A percentile compares a stretch with the other conserved stretches of the same genome.
phyloP scores from a whole-genome alignment of 92 coral and sea anemone genomes.

The Epizoanthus rinbou region DNA sequence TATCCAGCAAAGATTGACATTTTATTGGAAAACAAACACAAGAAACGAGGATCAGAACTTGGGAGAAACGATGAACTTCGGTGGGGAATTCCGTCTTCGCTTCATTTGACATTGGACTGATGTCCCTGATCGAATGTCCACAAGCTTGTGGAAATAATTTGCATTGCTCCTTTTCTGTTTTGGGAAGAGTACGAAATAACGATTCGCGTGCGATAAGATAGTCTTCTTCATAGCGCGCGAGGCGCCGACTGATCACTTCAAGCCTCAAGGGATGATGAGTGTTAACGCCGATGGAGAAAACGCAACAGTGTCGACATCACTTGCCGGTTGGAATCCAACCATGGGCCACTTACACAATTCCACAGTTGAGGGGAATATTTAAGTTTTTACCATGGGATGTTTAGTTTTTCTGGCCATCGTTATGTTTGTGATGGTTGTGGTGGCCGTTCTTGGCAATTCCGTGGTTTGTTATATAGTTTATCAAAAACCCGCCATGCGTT shows the following conservation, averaged over 20 bases:
- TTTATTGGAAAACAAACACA: conserved; percentile 33
- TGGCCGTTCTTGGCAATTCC: conserved; percentile 84
- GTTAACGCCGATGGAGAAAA: conserved; percentile 2
- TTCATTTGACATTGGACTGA: background rate
- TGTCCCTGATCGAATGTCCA: background rate
- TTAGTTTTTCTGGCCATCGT: conserved; percentile 55
- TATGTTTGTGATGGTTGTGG: conserved; percentile 73
- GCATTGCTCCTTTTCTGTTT: background rate
- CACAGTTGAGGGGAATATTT: conserved; percentile 7
- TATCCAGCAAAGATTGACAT: conserved; percentile 23
- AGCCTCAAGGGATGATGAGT: background rate
- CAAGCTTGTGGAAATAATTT: background rate
- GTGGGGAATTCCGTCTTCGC: background rate
- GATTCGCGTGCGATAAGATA: background rate
- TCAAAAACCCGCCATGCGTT: conserved; percentile 99
- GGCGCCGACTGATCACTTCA: background rate
- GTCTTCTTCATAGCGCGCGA: too few relatives aligned
- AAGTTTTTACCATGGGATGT: conserved; percentile 40
- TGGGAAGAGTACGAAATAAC: conserved; percentile 1
- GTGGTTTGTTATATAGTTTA: conserved; percentile 95
- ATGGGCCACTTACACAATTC: conserved; percentile 16
- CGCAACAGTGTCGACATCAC: background rate
- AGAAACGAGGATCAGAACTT: background rate
- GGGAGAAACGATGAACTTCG: too few relatives aligned
- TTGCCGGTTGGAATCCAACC: conserved; percentile 3